These are phyloP conservation scores for Gastrophysa polygoni DNA, from an alignment of 2,888 invertebrate species.

Conservation along the genomic window DNA sequence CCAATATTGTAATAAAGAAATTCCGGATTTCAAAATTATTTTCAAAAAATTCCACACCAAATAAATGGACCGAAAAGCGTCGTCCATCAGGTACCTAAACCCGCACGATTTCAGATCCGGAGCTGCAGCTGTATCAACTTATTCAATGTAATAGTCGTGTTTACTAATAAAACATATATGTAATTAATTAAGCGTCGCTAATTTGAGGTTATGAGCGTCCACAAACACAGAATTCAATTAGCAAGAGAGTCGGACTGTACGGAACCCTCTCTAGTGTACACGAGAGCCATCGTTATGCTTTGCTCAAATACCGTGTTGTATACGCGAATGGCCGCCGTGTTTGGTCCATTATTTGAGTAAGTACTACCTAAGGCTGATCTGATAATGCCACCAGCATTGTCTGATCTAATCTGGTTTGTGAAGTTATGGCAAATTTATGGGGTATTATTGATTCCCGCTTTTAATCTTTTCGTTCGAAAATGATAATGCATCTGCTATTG, in stretches of 20 bases:
- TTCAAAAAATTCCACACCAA: too few species aligned
- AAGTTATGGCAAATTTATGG: conserved; percentile 12
- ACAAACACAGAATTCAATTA: conserved; percentile 60
- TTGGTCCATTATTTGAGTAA: neutral
- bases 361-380: neutral
- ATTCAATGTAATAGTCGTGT: conserved; percentile 57
- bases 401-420: neutral
- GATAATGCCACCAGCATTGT: neutral
- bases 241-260: conserved; percentile 30
- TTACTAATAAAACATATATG: conserved; percentile 60
- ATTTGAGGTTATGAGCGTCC: conserved; percentile 59
- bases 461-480: neutral
- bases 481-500: too few species aligned
- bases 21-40: too few species aligned
- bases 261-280: neutral
- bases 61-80: too few species aligned
- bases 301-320: conserved; percentile 14
- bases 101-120: too few species aligned
- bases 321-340: neutral
- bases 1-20: too few species aligned
- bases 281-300: conserved; percentile 4
- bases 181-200: conserved; percentile 61
- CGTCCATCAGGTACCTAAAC: too few species aligned
- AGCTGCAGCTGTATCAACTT: too few species aligned
- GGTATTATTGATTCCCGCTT: conserved; percentile 6